Conservation (phyloP, 2,113 vertebrate species). For the Podarcis raffonei region DNA sequence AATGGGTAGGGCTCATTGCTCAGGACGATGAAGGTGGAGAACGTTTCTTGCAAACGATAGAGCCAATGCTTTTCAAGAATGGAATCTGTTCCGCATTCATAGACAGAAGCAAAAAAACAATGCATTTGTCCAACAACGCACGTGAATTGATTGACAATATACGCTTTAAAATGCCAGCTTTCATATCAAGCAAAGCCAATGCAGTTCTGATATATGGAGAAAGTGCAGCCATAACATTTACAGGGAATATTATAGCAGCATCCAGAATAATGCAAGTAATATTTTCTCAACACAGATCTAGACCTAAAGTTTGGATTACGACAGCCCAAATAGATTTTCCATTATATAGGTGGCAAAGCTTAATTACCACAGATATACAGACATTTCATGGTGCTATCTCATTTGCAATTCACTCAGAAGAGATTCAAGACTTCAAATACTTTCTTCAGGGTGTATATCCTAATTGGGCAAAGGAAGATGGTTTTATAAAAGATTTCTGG, state of each 20-base stretch:
- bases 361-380: neutral
- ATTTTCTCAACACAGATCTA: neutral
- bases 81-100: neutral
- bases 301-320: neutral
- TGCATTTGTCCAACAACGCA: neutral
- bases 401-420: neutral
- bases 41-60: neutral
- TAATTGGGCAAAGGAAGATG: neutral
- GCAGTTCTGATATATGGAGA: neutral
- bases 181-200: neutral
- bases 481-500: neutral
- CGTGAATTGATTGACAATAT: no score
- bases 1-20: conserved; percentile 6
- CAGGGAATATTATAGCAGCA: no score
- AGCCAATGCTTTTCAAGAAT: neutral
- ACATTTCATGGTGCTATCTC: neutral
- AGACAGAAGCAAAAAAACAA: neutral
- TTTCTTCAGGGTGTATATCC: neutral
- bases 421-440: neutral
- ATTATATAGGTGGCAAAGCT: neutral
- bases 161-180: neutral
- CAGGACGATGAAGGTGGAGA: neutral
- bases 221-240: neutral
- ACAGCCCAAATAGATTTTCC: neutral
- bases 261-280: neutral